Conservation (phyloP, 2,888 invertebrate genomes). For the Automeris io region DNA sequence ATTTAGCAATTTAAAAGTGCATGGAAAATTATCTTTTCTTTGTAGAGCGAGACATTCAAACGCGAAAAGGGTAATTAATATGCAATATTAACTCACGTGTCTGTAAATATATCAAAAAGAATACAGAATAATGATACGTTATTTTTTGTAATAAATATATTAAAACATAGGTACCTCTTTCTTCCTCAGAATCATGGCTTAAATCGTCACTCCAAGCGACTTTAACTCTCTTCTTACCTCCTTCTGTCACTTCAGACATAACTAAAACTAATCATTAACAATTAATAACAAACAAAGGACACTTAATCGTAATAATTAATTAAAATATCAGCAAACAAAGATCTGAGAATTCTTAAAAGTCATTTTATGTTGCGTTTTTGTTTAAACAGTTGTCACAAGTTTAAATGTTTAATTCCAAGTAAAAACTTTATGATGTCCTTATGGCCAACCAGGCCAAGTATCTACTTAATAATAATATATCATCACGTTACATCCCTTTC, state of each 20-base stretch:
- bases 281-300: not conserved
- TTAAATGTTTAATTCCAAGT: too few species aligned
- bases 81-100: too few species aligned
- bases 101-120: too few species aligned
- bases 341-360: not conserved
- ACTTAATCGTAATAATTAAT: not conserved
- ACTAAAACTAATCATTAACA: not conserved
- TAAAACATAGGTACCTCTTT: conserved; percentile 52
- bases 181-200: conserved; percentile 69
- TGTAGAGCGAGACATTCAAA: too few species aligned
- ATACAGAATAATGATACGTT: not conserved
- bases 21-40: too few species aligned
- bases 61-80: too few species aligned
- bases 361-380: not conserved
- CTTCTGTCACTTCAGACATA: conserved; percentile 20
- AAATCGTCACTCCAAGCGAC: conserved; percentile 70
- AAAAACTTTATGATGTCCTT: too few species aligned
- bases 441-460: too few species aligned
- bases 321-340: not conserved
- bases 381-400: too few species aligned
- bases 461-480: too few species aligned
- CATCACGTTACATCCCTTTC: too few species aligned
- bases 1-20: too few species aligned
- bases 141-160: not conserved
- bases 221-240: conserved; percentile 35